Evolutionary conservation across 2,797 vertebrate species (phyloP), one percentile per base, ranked within the genome.

Genomic region (Sparidentex hasta): DNA sequence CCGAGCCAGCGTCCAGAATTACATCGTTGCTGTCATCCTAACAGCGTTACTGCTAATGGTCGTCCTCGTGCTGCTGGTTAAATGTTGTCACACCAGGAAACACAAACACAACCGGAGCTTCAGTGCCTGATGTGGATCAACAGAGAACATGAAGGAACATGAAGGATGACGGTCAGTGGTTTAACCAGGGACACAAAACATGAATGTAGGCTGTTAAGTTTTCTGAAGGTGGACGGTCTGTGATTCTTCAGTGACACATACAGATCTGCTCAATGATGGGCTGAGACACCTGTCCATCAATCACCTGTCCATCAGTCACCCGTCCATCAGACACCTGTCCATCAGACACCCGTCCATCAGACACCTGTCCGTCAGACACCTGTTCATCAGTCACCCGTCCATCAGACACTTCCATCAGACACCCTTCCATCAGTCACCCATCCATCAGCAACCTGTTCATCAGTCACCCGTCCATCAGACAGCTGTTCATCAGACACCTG

Each of bases 11-110:
- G 3, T 81, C 85, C 58, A 96, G 83, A 84, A 95, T 91, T 46
- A 94, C 64, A 57, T 96, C 2, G 78, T 96, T 3, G 82, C 93
- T 52, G 83, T 96, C 0, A 7, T 96, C 16, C 91, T 95, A 1
- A 77, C 91, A 0, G 85, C 88, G 2, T 65, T 97, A 1, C 84
- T 93, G 29, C 71, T 91, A 9, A 82, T 93, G 0, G 51, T 94
- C 0, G 23, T 91, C 27, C 75, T 95, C 2, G 83, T 82, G 0
- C 92, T 96, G 0, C 74, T 92, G 29, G 50, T 92, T 11, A 95
- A 86, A 85, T 86, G 91, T 43, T 94, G 88, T 63, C 89, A 84
- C 20, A 76, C 66, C 0, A 92, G 87, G 74, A 95, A 78, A 76
- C 83, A 59, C 4, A 91, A 91, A 29, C 86, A 69, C 59, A 88